Conservation (phyloP, 2,888 invertebrate species). For the Cantharis lateralis region DNA sequence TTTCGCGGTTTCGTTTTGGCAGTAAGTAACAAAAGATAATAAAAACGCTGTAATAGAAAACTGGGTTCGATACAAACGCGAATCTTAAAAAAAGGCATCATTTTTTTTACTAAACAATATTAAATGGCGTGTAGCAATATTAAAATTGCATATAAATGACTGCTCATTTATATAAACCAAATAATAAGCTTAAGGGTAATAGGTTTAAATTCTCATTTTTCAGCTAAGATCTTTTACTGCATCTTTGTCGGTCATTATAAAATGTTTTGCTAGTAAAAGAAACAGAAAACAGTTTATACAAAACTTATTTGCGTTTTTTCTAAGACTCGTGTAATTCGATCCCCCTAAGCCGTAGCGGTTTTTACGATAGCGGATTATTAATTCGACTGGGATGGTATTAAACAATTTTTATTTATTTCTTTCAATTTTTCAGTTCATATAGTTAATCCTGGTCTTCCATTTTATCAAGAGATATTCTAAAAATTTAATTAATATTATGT, state of each 20-base stretch:
- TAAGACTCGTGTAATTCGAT: conserved; percentile 26
- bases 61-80: conserved; percentile 10
- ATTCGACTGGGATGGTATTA: conserved; percentile 18
- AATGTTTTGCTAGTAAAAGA: neutral
- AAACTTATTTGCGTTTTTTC: conserved; percentile 18
- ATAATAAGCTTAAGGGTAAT: conserved; percentile 30
- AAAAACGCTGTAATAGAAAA: conserved; percentile 2
- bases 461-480: neutral
- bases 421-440: conserved; percentile 18
- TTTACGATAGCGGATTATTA: conserved; percentile 26
- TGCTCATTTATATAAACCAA: conserved; percentile 32
- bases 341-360: conserved; percentile 20
- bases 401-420: conserved; percentile 26
- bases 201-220: conserved; percentile 28
- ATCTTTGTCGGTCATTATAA: conserved; percentile 5
- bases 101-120: conserved; percentile 31
- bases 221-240: conserved; percentile 13
- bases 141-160: conserved; percentile 33
- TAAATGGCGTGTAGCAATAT: conserved; percentile 34
- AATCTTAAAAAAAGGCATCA: conserved; percentile 14
- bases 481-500: neutral
- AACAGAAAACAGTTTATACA: conserved; percentile 14
- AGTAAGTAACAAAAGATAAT: neutral
- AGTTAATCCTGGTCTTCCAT: neutral
- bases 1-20: neutral